A percentile compares a stretch with the other conserved stretches of the same genome.
These are phyloP conservation scores for Notodromas monacha DNA, from an alignment of 2,888 invertebrate species.

Conservation along the genomic window DNA sequence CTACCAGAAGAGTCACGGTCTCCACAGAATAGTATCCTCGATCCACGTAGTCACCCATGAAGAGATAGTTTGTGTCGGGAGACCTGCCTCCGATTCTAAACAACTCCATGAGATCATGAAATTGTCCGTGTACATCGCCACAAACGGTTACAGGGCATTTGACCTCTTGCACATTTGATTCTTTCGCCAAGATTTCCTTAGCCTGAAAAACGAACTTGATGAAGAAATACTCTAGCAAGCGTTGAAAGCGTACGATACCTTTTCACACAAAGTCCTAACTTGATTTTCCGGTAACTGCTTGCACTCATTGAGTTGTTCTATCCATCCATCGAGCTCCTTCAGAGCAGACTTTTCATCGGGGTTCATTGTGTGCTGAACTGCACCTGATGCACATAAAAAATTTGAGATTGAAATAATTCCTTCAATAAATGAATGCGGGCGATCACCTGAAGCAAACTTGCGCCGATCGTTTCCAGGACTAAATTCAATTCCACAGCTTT, in stretches of 20 bases:
- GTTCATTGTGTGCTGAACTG: no score
- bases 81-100: conserved; percentile 97
- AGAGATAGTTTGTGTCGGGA: conserved; percentile 94
- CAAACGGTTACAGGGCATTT: conserved; percentile 99
- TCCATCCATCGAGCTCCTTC: conserved; percentile 98
- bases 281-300: conserved; percentile 98
- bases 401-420: no score
- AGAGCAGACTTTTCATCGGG: conserved; percentile 74
- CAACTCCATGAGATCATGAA: conserved; percentile 85
- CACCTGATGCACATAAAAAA: no score
- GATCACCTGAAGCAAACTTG: no score
- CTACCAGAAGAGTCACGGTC: conserved; percentile 89
- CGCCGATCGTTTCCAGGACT: no score
- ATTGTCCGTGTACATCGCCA: conserved; percentile 98
- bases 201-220: no score
- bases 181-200: conserved; percentile 93
- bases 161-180: conserved; percentile 98
- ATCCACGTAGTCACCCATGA: conserved; percentile 99
- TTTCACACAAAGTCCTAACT: conserved; percentile 98
- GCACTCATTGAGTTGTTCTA: conserved; percentile 99
- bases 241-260: no score
- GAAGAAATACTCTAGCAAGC: no score
- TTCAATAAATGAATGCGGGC: no score
- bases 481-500: no score
- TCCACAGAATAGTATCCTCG: conserved; percentile 99